A percentile compares a stretch with the other conserved stretches of the same genome.
phyloP scores from a whole-genome alignment of 2,888 invertebrate species.

The Branchellion lobata region DNA sequence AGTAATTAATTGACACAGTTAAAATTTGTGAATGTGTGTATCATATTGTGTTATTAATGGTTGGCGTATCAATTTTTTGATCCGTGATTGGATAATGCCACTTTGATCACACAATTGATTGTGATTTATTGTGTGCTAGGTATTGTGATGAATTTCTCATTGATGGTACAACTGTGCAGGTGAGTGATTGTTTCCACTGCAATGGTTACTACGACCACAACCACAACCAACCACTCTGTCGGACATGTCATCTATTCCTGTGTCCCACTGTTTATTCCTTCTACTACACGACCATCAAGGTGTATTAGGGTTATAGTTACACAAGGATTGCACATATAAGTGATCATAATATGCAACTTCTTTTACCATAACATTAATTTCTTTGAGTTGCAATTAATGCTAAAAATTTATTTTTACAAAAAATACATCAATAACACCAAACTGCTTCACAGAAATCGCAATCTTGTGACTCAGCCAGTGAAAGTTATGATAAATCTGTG shows the following conservation, averaged over 20 bases:
- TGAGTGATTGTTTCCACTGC: constrained; percentile 67
- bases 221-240: constrained; percentile 85
- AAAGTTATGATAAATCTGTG: constrained; percentile 78
- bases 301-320: constrained; percentile 60
- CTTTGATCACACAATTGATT: too few species aligned
- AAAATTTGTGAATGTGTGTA: too few species aligned
- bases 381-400: not conserved
- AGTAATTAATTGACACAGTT: too few species aligned
- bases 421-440: not conserved
- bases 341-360: not conserved
- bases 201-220: constrained; percentile 89
- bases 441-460: constrained; percentile 70
- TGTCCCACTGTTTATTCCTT: constrained; percentile 72
- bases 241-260: constrained; percentile 87
- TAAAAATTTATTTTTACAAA: not conserved
- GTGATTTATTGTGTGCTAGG: too few species aligned
- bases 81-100: too few species aligned
- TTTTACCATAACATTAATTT: not conserved
- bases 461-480: constrained; percentile 90
- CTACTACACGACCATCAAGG: not conserved
- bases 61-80: too few species aligned
- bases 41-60: too few species aligned
- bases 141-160: too few species aligned
- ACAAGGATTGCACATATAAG: constrained; percentile 54
- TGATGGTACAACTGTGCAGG: too few species aligned